phyloP scores from a whole-genome alignment of 2,888 invertebrate genomes.

The Lasioglossum villosulum region DNA sequence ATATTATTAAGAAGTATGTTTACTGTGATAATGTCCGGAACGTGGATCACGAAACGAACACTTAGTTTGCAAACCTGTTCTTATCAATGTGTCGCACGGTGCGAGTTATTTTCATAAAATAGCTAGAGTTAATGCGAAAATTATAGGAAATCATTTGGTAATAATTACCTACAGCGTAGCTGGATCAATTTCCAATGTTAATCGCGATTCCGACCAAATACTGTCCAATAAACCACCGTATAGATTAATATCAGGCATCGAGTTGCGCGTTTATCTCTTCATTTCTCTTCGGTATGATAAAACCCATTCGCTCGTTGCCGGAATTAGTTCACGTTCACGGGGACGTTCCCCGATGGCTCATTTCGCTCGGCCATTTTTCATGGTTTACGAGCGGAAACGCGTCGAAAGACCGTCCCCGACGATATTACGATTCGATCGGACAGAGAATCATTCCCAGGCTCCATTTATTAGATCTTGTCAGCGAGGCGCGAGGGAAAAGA shows the following conservation, averaged over 20 bases:
- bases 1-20: neutral
- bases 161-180: neutral
- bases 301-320: neutral
- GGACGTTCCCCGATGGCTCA: neutral
- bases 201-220: neutral
- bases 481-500: neutral
- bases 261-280: neutral
- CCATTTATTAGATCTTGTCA: slow-evolving; percentile 35
- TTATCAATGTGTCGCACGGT: neutral
- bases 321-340: neutral
- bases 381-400: slow-evolving; percentile 9
- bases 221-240: neutral
- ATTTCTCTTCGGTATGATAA: neutral
- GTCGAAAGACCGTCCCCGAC: neutral
- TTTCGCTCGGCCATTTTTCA: slow-evolving; percentile 18
- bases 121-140: neutral
- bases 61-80: neutral
- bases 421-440: slow-evolving; percentile 25
- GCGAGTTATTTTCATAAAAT: neutral
- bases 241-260: neutral
- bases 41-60: too few relatives aligned
- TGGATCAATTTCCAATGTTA: neutral
- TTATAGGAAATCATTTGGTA: neutral
- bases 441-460: slow-evolving; percentile 28
- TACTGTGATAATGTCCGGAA: neutral